These are phyloP conservation scores for Hartigia nigra DNA, from an alignment of 2,888 invertebrate species.

Conservation along the genomic window DNA sequence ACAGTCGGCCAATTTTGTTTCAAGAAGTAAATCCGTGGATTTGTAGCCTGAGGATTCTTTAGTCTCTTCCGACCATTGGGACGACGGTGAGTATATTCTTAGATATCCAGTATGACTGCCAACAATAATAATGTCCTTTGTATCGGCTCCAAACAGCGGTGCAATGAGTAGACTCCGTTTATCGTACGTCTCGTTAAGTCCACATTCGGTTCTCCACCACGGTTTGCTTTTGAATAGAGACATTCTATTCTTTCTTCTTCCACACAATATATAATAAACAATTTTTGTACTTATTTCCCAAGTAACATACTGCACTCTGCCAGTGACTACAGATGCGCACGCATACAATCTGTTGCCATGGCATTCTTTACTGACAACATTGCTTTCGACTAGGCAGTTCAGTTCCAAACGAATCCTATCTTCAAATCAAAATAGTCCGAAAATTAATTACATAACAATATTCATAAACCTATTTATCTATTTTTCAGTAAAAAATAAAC, in stretches of 20 bases:
- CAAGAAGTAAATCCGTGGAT: constrained; percentile 79
- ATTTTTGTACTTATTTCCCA: not conserved
- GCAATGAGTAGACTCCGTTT: constrained; percentile 50
- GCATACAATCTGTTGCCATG: not conserved
- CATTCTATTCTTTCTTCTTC: constrained; percentile 69
- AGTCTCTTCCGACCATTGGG: constrained; percentile 59
- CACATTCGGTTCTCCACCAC: constrained; percentile 86
- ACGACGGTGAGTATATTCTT: constrained; percentile 77
- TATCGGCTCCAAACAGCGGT: constrained; percentile 42
- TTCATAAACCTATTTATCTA: not conserved
- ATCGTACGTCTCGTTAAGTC: constrained; percentile 74
- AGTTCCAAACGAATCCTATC: not conserved
- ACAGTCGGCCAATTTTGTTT: constrained; percentile 78
- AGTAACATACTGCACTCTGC: not conserved
- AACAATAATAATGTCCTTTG: constrained; percentile 75
- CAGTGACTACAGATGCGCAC: not conserved
- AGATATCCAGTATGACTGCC: constrained; percentile 85
- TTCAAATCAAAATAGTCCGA: not conserved
- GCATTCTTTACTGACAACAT: not conserved
- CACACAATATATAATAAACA: not conserved
- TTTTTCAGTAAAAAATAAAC: too few species aligned
- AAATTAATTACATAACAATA: not conserved
- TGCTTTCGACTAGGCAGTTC: not conserved
- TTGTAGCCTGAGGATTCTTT: constrained; percentile 63
- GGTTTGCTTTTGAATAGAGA: constrained; percentile 92